A percentile compares a stretch with the other conserved stretches of the same genome.
phyloP scores from a whole-genome alignment of 1,140 invertebrate species.

The Mylabris phalerata region DNA sequence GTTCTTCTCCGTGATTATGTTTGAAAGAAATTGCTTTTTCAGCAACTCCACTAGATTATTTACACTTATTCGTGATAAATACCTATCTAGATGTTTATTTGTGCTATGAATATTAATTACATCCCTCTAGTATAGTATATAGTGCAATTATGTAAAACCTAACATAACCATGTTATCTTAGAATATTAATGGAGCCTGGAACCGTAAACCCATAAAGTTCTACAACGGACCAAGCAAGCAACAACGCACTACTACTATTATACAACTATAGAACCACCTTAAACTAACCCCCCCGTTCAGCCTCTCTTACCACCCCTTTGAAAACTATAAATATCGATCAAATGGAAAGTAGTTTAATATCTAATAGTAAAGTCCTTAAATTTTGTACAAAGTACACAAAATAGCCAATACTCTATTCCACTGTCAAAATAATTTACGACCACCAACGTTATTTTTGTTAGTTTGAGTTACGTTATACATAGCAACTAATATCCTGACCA shows the following conservation, averaged over 20 bases:
- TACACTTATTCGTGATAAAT: constrained; percentile 9
- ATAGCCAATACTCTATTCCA: constrained; percentile 34
- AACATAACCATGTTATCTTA: constrained; percentile 16
- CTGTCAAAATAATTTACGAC: constrained; percentile 42
- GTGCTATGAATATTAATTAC: constrained; percentile 16
- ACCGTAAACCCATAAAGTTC: constrained; percentile 19
- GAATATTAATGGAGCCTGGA: constrained; percentile 11
- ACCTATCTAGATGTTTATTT: constrained; percentile 17
- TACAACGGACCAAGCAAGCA: no score
- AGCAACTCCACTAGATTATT: background rate
- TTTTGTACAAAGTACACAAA: constrained; percentile 21
- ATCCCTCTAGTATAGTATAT: constrained; percentile 9
- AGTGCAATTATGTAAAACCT: constrained; percentile 17
- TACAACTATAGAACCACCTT: constrained; percentile 6
- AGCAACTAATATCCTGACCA: constrained; percentile 39
- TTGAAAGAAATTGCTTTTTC: no score
- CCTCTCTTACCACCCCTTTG: no score
- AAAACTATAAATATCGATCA: constrained; percentile 27
- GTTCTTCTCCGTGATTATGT: no score
- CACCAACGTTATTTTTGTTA: constrained; percentile 38
- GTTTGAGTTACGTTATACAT: constrained; percentile 38
- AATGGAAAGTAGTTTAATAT: constrained; percentile 28
- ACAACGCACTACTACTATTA: no score
- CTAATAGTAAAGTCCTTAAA: background rate
- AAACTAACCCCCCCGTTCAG: no score